phyloP scores from a whole-genome alignment of 2,888 invertebrate species.

The Mactromeris polynyma region DNA sequence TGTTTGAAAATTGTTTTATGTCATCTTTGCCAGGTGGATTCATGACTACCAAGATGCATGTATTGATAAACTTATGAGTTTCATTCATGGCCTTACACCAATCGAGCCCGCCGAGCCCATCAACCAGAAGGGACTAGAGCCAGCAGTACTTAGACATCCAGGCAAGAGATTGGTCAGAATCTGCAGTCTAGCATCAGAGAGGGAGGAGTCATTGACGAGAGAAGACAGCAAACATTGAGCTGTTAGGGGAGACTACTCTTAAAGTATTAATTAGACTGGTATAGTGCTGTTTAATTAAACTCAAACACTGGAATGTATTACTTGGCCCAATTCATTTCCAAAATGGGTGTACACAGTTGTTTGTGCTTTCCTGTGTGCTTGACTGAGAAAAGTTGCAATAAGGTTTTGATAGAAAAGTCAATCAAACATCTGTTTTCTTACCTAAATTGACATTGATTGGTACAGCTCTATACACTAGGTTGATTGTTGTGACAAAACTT shows the following conservation, averaged over 20 bases:
- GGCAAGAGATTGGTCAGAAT: slow-evolving; percentile 23
- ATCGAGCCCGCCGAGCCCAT: slow-evolving; percentile 51
- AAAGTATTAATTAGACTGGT: no score
- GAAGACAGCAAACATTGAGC: neutral
- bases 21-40: slow-evolving; percentile 91
- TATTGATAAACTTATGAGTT: slow-evolving; percentile 99
- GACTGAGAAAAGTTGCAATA: no score
- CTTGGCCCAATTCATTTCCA: no score
- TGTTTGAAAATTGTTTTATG: neutral
- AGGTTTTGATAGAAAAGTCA: no score
- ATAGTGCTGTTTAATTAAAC: no score
- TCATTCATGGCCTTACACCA: slow-evolving; percentile 89
- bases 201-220: neutral
- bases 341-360: no score
- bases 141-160: neutral
- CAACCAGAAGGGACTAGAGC: neutral
- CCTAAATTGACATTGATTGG: no score
- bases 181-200: slow-evolving; percentile 32
- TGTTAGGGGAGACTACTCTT: neutral
- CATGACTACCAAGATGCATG: slow-evolving; percentile 99
- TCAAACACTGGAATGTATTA: no score
- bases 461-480: no score
- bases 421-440: no score
- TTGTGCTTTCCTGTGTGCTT: no score
- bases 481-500: no score